A percentile compares a stretch with the other conserved stretches of the same genome.
These are phyloP conservation scores for Genyomyrus donnyi DNA, from an alignment of 2,113 vertebrate genomes.

Conservation along the genomic window DNA sequence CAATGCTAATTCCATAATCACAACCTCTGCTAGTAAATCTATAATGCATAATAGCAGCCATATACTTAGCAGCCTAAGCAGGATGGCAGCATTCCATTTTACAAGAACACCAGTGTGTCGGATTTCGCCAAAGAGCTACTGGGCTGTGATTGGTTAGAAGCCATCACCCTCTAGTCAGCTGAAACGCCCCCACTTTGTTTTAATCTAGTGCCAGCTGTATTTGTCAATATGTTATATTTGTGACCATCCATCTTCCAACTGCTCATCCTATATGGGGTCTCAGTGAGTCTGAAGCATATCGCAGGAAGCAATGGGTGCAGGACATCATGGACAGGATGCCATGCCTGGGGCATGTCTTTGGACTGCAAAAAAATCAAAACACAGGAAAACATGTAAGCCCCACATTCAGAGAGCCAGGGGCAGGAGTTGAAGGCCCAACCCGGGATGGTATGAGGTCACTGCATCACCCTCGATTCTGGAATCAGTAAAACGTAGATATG, in stretches of 20 bases:
- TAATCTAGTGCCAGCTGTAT: background rate
- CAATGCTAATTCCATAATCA: background rate
- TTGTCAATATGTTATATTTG: background rate
- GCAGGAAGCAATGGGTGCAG: background rate
- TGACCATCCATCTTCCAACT: background rate
- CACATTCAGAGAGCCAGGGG: background rate
- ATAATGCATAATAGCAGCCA: background rate
- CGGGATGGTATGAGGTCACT: background rate
- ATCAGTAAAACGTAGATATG: background rate
- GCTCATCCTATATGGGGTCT: background rate
- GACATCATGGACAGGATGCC: background rate
- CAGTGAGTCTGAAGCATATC: background rate
- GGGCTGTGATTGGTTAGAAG: background rate
- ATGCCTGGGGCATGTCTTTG: background rate
- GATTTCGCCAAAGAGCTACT: background rate
- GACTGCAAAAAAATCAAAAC: background rate
- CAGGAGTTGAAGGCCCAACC: background rate
- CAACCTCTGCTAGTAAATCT: background rate
- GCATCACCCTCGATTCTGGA: background rate
- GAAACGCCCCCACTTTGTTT: background rate
- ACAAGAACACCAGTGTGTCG: background rate
- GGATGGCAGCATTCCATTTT: background rate
- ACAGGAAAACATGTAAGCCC: background rate
- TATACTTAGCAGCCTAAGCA: background rate
- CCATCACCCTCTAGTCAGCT: slow-evolving; percentile 2